Conservation (phyloP, 1,140 invertebrate species). For the Vollenhovia emeryi region DNA sequence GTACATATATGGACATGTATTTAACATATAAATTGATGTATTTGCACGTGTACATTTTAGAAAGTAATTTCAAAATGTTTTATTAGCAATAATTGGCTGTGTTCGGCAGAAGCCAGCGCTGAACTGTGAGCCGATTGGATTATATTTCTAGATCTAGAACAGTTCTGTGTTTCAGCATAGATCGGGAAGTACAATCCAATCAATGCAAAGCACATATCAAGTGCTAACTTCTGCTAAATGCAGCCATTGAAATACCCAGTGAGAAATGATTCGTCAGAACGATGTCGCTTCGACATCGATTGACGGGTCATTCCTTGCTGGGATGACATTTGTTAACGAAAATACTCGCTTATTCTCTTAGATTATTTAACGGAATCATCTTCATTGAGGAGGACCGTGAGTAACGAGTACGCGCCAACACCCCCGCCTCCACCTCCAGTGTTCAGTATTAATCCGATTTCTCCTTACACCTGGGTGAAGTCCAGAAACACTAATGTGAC, state of each 20-base stretch:
- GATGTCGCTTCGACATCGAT: too few relatives aligned
- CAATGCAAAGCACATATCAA: too few relatives aligned
- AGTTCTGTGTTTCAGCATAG: too few relatives aligned
- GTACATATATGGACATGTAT: slow-evolving; percentile 61
- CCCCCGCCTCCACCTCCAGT: slow-evolving; percentile 82
- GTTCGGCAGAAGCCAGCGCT: too few relatives aligned
- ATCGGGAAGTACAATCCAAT: too few relatives aligned
- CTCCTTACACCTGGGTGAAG: slow-evolving; percentile 81
- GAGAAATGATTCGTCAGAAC: too few relatives aligned
- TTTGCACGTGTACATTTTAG: not conserved
- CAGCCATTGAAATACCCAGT: too few relatives aligned
- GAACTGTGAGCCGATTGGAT: too few relatives aligned
- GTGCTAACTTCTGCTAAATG: too few relatives aligned
- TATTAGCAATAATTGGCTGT: not conserved
- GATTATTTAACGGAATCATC: slow-evolving; percentile 80
- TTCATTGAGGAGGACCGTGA: slow-evolving; percentile 82
- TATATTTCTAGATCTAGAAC: too few relatives aligned
- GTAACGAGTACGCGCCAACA: slow-evolving; percentile 83
- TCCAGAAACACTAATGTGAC: slow-evolving; percentile 62
- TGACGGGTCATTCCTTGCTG: too few relatives aligned
- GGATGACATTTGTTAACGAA: not conserved
- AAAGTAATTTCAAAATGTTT: not conserved
- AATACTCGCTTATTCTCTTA: slow-evolving; percentile 51
- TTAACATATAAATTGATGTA: too few relatives aligned
- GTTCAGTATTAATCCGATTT: slow-evolving; percentile 79